A percentile compares a stretch with the other conserved stretches of the same genome.
These are phyloP conservation scores for Regulus satrapa DNA, from an alignment of 2,113 vertebrate species.

Conservation along the genomic window DNA sequence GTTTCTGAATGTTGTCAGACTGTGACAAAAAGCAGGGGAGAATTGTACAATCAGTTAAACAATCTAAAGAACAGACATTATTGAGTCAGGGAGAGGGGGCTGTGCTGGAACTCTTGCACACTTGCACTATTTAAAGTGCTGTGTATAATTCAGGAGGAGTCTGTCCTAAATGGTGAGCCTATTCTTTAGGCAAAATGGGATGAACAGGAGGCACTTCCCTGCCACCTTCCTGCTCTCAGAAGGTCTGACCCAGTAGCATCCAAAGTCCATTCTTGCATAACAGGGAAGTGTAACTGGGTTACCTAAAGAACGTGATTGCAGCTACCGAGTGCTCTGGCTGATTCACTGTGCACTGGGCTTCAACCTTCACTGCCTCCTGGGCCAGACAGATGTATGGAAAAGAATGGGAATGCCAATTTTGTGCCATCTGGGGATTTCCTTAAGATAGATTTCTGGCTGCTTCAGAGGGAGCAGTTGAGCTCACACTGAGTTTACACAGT, in stretches of 20 bases:
- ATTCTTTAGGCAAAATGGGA: neutral
- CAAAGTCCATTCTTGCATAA: neutral
- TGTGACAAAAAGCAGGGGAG: neutral
- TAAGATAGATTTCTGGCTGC: neutral
- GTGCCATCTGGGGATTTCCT: conserved; percentile 14
- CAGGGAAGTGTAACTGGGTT: neutral
- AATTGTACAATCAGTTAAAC: neutral
- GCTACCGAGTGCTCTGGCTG: neutral
- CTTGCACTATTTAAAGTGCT: neutral
- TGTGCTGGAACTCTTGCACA: neutral
- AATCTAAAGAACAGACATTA: neutral
- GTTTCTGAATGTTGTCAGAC: conserved; percentile 1
- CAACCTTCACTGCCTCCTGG: neutral
- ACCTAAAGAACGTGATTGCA: neutral
- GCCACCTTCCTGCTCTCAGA: neutral
- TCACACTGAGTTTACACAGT: neutral
- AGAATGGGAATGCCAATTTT: neutral
- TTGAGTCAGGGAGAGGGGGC: neutral
- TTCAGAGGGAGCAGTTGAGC: neutral
- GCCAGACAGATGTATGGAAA: neutral
- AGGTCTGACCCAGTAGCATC: neutral
- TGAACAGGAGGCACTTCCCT: neutral
- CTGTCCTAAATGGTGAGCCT: neutral
- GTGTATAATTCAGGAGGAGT: neutral
- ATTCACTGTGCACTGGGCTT: neutral